A percentile compares a stretch with the other conserved stretches of the same genome.
phyloP scores from a whole-genome alignment of 2,113 vertebrate species.

The Rynchops niger region DNA sequence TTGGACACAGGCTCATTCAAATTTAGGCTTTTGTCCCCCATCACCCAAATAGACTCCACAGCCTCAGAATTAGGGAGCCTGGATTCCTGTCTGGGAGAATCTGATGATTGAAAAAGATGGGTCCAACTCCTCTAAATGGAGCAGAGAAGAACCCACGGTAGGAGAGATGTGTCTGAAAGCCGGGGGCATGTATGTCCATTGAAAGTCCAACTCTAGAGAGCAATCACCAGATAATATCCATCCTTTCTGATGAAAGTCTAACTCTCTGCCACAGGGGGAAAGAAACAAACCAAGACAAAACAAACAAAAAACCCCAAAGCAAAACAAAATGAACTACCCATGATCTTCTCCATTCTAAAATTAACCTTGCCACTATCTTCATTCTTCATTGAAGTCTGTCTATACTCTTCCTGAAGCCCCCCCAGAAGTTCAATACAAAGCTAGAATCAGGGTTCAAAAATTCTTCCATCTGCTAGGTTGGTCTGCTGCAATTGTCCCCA shows the following conservation, averaged over 20 bases:
- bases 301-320: too few relatives aligned
- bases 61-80: background rate
- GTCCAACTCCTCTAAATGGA: background rate
- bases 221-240: background rate
- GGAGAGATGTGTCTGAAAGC: too few relatives aligned
- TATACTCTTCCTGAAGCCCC: background rate
- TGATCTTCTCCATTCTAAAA: background rate
- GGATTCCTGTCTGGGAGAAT: background rate
- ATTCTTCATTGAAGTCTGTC: background rate
- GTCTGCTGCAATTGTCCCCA: background rate
- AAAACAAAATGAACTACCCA: too few relatives aligned
- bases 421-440: background rate
- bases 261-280: background rate
- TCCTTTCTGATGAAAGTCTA: background rate
- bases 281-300: too few relatives aligned
- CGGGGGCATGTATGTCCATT: accelerated
- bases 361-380: background rate
- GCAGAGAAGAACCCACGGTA: background rate
- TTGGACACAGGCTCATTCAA: background rate
- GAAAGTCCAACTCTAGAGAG: background rate
- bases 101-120: background rate
- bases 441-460: background rate
- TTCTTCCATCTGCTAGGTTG: background rate
- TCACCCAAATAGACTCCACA: background rate
- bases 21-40: background rate